Evolutionary conservation across 2,888 invertebrate species (phyloP), one percentile per base, ranked within the genome.

Genomic region (Cryptophagus acutangulus): DNA sequence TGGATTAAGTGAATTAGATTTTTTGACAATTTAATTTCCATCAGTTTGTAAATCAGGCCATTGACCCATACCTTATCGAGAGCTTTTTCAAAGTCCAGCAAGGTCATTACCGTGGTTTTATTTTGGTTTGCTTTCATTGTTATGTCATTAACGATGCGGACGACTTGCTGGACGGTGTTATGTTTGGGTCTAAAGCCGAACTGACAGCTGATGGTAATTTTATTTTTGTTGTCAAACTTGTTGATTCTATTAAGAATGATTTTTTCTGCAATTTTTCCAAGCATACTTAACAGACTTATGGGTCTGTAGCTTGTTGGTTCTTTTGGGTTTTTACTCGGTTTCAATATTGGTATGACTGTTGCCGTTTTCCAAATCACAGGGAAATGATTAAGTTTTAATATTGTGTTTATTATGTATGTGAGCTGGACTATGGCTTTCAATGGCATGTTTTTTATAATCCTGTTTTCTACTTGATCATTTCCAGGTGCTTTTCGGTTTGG

Each of bases 401-500:
- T 34, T 2, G 12, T n/a, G 18, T 40, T 40, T 9, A 35, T 8
- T 13, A 40, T 36, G 25, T 35, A 25, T 15, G 24, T 24, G 10
- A 40, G 3, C 2, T 36, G 24, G 1, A 36, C 17, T 15, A 36
- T 18, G 10, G 20, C 36, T 25, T 36, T 26, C 6, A 12, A 8
- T 13, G 40, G 36, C 12, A 40, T 13, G 12, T 35, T 28, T 36
- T 40, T 40, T 9, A 39, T 25, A 34, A 31, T 9, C 8, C 13
- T 25, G 17, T 38, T 39, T 14, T 17, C n/a, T 18, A 39, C 34
- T 20, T 18, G 10, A 31, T 39, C 39, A 8, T 13, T 2, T 9
- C 39, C 39, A n/a, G 33, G 39, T 8, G 39, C 33, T 34, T 39
- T 39, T 33, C 17, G 20, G 20, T 34, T 39, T 8, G 12, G 9